Base-by-base conservation (phyloP, 1,140 invertebrate species). In the Sweltsa coloradensis region DNA sequence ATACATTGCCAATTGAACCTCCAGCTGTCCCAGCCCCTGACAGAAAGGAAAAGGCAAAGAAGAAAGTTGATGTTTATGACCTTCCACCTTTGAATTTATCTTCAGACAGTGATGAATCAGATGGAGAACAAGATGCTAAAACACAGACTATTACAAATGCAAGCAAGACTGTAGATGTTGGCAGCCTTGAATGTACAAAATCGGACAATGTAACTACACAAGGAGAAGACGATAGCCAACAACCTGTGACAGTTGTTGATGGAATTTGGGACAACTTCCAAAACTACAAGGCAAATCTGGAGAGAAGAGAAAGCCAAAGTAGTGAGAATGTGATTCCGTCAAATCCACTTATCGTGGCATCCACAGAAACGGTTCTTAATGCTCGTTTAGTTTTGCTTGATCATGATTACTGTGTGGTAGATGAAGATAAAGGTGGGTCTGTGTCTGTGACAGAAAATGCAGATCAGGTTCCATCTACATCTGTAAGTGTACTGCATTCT, bases 211-310 rank as follows among this genome's bases (percentile, higher is more conserved):
- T 19, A 16, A 24, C n/a, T 16, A 9, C 45, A 24, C 19, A 25
- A 22, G 21, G 21, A n/a, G 45, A 46, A 37, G 41, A 43, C 14
- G 48, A 53, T 18, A 18, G 19, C 21, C 56, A 66, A 54, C 60
- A 63, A 26, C 59, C 63, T 50, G 65, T 65, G 40, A 60, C 68
- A 45, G 67, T 73, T 26, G 71, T 78, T 55, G 73, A 77, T 51
- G 78, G 81, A n/a, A 85, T 86, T 58, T 86, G 83, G 83, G 81
- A 87, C 56, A 85, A 86, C 58, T 84, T 87, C 47, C 81, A 82
- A 59, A 76, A 74, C 23, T 81, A 78, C 58, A 71, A 78, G 53
- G 76, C 77, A 9, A 67, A 66, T 49, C 62, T 73, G 22, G 70
- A 68, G 24, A 70, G 70, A 41, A 59, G 68, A 18, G 65, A 66